These are phyloP conservation scores for Zosterops lateralis DNA, from an alignment of 2,113 vertebrate species.

Conservation along the genomic window DNA sequence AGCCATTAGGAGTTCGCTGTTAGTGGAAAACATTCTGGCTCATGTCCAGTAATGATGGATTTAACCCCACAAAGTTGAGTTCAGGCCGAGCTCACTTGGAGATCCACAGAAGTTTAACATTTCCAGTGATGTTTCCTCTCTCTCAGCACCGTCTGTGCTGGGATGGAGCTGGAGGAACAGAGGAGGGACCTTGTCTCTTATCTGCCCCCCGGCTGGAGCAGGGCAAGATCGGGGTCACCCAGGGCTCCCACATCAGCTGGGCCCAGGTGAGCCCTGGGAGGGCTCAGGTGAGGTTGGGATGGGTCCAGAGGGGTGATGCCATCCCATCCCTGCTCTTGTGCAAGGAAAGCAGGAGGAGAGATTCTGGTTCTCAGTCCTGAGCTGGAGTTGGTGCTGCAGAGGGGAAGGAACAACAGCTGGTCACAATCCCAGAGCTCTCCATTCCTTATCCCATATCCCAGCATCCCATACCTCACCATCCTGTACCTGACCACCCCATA, in stretches of 20 bases:
- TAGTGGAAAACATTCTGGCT: not conserved
- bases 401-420: not conserved
- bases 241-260: not conserved
- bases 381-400: not conserved
- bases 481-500: not conserved
- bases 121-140: not conserved
- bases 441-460: not conserved
- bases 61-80: not conserved
- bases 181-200: not conserved
- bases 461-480: not conserved
- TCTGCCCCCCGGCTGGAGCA: not conserved
- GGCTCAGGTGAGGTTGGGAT: not conserved
- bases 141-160: rapidly evolving
- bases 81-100: not conserved
- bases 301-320: rapidly evolving
- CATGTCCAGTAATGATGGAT: not conserved
- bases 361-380: not conserved
- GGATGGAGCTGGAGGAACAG: not conserved
- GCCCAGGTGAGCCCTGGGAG: not conserved
- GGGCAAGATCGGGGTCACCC: rapidly evolving
- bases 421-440: not conserved
- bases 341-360: not conserved
- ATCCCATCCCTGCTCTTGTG: not conserved
- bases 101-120: not conserved
- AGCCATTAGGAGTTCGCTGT: not conserved